phyloP scores from a whole-genome alignment of 2,888 invertebrate genomes.

The Dicranocentrus wangi region DNA sequence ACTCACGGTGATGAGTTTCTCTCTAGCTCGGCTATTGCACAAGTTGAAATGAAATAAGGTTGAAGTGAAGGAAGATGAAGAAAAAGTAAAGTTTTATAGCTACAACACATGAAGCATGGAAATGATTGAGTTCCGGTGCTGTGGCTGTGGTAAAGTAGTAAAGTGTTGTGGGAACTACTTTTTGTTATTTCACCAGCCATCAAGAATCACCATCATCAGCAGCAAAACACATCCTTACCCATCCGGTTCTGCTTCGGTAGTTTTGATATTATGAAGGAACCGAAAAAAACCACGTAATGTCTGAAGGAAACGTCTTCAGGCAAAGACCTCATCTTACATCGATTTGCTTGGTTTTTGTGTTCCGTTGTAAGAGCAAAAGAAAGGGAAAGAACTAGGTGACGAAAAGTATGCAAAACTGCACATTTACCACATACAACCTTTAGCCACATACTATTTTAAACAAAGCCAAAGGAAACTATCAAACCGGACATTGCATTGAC shows the following conservation, averaged over 20 bases:
- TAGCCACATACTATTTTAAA: no score
- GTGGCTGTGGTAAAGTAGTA: slow-evolving; percentile 26
- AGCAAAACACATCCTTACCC: slow-evolving; percentile 7
- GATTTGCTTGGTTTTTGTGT: no score
- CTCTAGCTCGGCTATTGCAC: neutral
- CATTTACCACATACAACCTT: no score
- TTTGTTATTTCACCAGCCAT: slow-evolving; percentile 3
- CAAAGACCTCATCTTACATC: slow-evolving; percentile 17
- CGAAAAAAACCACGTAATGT: neutral
- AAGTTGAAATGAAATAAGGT: neutral
- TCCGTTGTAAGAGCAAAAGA: no score
- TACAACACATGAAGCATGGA: slow-evolving; percentile 40
- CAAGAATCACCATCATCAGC: neutral
- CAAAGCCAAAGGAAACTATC: no score
- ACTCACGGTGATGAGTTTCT: neutral
- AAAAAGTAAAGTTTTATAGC: no score
- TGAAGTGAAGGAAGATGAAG: neutral
- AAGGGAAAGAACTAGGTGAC: no score
- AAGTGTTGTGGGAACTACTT: slow-evolving; percentile 34
- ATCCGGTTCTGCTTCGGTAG: slow-evolving; percentile 38
- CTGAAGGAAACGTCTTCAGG: neutral
- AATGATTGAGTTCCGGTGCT: slow-evolving; percentile 50
- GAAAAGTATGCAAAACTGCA: no score
- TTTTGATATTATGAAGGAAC: slow-evolving; percentile 6
- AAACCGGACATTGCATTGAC: no score